These are phyloP conservation scores for Himantopus leucocephalus DNA, from an alignment of 2,113 vertebrate genomes.

Conservation along the genomic window DNA sequence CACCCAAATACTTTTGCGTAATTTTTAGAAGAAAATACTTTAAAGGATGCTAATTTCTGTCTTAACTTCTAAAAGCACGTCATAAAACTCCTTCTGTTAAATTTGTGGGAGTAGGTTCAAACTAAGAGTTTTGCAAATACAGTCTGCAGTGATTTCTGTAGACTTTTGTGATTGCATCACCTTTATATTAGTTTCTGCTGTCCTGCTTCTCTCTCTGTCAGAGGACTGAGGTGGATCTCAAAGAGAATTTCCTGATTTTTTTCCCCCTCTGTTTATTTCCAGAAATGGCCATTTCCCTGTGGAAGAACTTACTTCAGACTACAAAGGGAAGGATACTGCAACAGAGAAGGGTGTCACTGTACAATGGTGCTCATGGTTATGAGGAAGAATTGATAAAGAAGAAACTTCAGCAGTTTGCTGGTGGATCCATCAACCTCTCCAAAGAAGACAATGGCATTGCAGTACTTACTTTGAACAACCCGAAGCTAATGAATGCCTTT, in stretches of 20 bases:
- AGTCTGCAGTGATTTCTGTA: background rate
- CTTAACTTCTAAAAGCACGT: background rate
- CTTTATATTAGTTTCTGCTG: background rate
- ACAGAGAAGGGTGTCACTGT: conserved; percentile 70
- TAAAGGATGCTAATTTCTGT: background rate
- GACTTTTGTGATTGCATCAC: background rate
- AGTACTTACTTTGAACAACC: conserved; percentile 89
- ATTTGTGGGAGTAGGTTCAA: background rate
- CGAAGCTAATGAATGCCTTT: conserved; percentile 89
- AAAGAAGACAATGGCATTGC: conserved; percentile 84
- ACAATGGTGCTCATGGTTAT: conserved; percentile 74
- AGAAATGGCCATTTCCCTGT: conserved; percentile 80
- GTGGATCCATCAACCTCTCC: conserved; percentile 87
- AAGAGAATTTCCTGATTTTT: background rate
- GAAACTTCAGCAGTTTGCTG: conserved; percentile 81
- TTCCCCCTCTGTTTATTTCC: background rate
- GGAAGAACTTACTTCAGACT: conserved; percentile 66
- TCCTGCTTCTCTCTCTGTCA: background rate
- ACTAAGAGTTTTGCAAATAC: background rate
- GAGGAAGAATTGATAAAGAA: conserved; percentile 78
- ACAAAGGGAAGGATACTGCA: conserved; percentile 54
- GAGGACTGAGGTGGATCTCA: background rate
- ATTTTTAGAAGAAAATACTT: background rate
- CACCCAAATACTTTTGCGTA: background rate
- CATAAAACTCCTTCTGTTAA: background rate